Evolutionary conservation across 2,888 invertebrate species (phyloP).

Genomic region (Adineta ricciae): DNA sequence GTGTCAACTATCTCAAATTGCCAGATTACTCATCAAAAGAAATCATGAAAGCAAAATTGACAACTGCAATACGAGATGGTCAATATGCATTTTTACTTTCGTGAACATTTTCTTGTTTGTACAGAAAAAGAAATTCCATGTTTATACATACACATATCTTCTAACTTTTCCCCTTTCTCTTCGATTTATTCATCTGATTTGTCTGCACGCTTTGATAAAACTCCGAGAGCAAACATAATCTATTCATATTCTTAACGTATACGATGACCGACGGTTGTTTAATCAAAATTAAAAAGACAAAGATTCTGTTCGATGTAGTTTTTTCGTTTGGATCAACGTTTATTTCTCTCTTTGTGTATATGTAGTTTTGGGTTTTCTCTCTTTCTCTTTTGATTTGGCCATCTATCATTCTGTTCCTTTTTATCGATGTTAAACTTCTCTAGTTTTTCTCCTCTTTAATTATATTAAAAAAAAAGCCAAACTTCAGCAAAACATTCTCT

Average conservation of each 20-base stretch:
- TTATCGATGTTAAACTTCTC: neutral
- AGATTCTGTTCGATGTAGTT: too few species aligned
- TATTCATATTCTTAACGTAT: too few species aligned
- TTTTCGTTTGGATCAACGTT: neutral
- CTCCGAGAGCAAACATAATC: too few species aligned
- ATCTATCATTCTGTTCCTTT: neutral
- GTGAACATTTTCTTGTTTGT: slow-evolving; percentile 17
- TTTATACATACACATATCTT: neutral
- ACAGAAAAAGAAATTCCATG: neutral
- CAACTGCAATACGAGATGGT: slow-evolving; percentile 32
- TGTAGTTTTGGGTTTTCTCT: neutral
- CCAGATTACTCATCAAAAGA: slow-evolving; percentile 72
- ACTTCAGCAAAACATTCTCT: neutral
- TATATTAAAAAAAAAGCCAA: neutral
- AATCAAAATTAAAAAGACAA: too few species aligned
- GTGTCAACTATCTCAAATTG: slow-evolving; percentile 98
- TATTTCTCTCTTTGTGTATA: neutral
- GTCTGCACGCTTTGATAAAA: neutral
- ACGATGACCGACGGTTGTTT: too few species aligned
- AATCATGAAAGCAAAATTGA: slow-evolving; percentile 30
- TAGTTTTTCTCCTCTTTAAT: neutral
- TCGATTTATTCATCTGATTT: neutral
- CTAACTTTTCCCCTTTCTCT: neutral
- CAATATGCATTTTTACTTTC: slow-evolving; percentile 32
- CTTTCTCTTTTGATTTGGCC: neutral